Percentiles rank a stretch among this genome's conserved stretches.
These are phyloP conservation scores for Diadophis punctatus DNA, from an alignment of 2,113 vertebrate genomes.

Conservation along the genomic window DNA sequence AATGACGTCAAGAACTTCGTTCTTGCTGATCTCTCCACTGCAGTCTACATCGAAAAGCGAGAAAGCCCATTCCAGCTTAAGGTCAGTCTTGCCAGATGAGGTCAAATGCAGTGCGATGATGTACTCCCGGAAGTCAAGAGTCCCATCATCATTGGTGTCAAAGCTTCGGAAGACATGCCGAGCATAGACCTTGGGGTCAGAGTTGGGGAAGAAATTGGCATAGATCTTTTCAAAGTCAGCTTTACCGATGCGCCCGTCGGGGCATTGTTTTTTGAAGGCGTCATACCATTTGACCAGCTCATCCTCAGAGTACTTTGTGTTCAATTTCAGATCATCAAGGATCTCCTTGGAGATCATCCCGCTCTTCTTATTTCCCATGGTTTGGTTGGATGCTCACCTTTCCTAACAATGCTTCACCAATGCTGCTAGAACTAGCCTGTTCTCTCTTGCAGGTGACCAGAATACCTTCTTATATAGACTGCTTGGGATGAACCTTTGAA, in stretches of 20 bases:
- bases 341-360: constrained; percentile 86
- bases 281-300: constrained; percentile 88
- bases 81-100: constrained; percentile 75
- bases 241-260: constrained; percentile 79
- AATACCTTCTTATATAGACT: constrained; percentile 28
- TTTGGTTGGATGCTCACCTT: neutral
- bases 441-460: neutral
- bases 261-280: constrained; percentile 86
- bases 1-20: constrained; percentile 86
- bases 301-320: constrained; percentile 79
- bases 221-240: constrained; percentile 89
- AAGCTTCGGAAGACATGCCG: constrained; percentile 93
- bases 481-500: neutral
- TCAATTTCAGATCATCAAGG: constrained; percentile 85
- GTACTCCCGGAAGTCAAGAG: constrained; percentile 91
- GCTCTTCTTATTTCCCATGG: constrained; percentile 88
- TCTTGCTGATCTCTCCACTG: constrained; percentile 89
- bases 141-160: constrained; percentile 88
- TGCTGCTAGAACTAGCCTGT: constrained; percentile 11
- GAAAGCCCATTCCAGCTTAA: constrained; percentile 94
- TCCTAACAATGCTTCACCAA: neutral
- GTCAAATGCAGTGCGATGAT: constrained; percentile 93
- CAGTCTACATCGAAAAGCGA: constrained; percentile 90
- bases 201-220: constrained; percentile 83
- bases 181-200: constrained; percentile 84